Evolutionary conservation across 1,140 invertebrate species (phyloP), one percentile per base, ranked within the genome.

Genomic region (Anoplolepis gracilipes): DNA sequence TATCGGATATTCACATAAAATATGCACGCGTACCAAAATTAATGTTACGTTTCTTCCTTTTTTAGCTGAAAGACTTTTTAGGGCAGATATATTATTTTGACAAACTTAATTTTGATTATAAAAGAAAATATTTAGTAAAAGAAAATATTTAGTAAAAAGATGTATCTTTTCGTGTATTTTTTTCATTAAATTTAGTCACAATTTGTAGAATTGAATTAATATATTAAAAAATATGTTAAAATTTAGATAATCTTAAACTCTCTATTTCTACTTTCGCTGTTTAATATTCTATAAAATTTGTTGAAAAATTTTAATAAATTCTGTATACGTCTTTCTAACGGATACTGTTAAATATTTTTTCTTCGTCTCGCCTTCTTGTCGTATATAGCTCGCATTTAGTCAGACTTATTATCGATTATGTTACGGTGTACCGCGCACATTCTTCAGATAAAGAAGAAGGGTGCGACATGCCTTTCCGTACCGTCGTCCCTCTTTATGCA

Each of bases 331-430:
- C n/a, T 57, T 57, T 57, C 53, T 19, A 53, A 5, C 8, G 10
- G 5, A 11, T 25, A n/a, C 3, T 8, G 10, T 11, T 11, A 19
- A 2, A 19, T 33, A 42, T 28, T 76, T 36, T 16, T 61, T 79
- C 55, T 79, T 79, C 64, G 55, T 69, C 46, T 69, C 62, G 16
- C 61, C n/a, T 69, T 77, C 36, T 42, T 11, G 22, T 11, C n/a
- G 10, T 13, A 28, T 22, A 4, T 22, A 69, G 25, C 28, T 13
- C n/a, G 77, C 53, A 55, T 69, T 79, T 46, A 64, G 33, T 72
- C 55, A 59, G 53, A 73, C 8, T 67, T 86, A 61, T 88, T 88
- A 88, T 89, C 87, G 87, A 89, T 88, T 88, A 72, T 70, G 77
- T 88, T 57, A 88, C 84, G 84, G 72, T 84, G 39, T 30, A 53